Evolutionary conservation across 2,113 vertebrate genomes (phyloP).

Genomic region (Pygoscelis antarcticus): DNA sequence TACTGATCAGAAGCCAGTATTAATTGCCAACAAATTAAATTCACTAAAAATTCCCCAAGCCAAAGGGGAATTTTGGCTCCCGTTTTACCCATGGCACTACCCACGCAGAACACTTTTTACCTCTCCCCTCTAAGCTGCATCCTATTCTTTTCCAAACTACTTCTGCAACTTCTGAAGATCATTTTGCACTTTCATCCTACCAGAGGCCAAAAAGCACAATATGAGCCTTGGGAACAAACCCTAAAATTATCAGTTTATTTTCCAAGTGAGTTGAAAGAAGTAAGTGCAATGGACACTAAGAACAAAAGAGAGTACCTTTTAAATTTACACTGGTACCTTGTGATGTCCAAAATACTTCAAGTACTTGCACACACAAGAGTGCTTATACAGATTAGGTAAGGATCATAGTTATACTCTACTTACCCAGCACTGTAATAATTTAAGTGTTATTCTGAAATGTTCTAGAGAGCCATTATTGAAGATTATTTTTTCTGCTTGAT

Average conservation of each 20-base stretch:
- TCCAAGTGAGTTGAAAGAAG: neutral
- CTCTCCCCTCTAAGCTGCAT: neutral
- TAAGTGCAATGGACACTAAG: neutral
- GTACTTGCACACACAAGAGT: neutral
- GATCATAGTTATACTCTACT: neutral
- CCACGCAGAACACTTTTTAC: neutral
- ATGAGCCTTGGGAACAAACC: neutral
- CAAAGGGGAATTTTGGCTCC: neutral
- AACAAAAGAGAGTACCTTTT: neutral
- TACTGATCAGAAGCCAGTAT: neutral
- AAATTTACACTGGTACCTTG: neutral
- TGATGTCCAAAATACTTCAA: neutral
- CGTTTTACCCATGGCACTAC: accelerated
- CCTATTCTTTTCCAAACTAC: neutral
- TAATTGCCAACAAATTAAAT: neutral
- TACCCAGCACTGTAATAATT: neutral
- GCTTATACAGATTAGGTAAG: too few relatives aligned
- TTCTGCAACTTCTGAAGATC: neutral
- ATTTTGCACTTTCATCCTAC: neutral
- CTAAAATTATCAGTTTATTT: neutral
- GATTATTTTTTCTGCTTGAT: neutral
- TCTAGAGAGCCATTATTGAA: neutral
- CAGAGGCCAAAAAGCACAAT: neutral
- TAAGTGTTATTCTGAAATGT: neutral
- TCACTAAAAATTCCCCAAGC: too few relatives aligned